A percentile compares a stretch with the other conserved stretches of the same genome.
Conservation (phyloP, 2,797 vertebrate species). For the Rhadinocentrus ornatus region DNA sequence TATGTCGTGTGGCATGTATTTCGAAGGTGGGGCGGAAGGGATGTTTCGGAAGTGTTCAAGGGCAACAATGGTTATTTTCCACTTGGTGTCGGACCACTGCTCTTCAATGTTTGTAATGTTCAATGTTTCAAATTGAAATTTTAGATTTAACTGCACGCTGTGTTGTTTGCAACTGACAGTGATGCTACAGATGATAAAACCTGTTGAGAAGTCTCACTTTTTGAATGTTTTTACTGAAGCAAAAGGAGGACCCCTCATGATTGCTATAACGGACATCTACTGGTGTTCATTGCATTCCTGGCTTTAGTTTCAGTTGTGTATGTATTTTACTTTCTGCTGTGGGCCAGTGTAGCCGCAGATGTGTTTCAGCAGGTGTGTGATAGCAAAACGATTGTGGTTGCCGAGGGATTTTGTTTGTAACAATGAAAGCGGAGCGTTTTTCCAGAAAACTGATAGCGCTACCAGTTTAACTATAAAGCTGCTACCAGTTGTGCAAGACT, state of each 20-base stretch:
- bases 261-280: conserved; percentile 2
- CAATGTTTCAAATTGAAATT: conserved; percentile 80
- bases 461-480: neutral
- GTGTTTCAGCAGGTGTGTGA: neutral
- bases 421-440: neutral
- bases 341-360: neutral
- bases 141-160: conserved; percentile 87
- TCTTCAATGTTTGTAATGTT: conserved; percentile 85
- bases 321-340: conserved; percentile 3
- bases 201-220: conserved; percentile 54
- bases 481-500: neutral
- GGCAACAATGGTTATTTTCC: conserved; percentile 75
- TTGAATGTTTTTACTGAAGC: conserved; percentile 43
- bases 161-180: conserved; percentile 91
- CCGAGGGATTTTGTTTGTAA: neutral
- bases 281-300: conserved; percentile 35
- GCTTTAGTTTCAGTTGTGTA: neutral
- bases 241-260: conserved; percentile 23
- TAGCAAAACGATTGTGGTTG: neutral
- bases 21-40: conserved; percentile 12
- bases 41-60: conserved; percentile 55
- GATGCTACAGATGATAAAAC: conserved; percentile 74
- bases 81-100: conserved; percentile 85
- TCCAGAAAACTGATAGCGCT: neutral
- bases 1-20: conserved; percentile 94